Percentiles rank a stretch among this genome's conserved stretches.
Conservation (phyloP, 2,113 vertebrate species). For the Echinops telfairi region DNA sequence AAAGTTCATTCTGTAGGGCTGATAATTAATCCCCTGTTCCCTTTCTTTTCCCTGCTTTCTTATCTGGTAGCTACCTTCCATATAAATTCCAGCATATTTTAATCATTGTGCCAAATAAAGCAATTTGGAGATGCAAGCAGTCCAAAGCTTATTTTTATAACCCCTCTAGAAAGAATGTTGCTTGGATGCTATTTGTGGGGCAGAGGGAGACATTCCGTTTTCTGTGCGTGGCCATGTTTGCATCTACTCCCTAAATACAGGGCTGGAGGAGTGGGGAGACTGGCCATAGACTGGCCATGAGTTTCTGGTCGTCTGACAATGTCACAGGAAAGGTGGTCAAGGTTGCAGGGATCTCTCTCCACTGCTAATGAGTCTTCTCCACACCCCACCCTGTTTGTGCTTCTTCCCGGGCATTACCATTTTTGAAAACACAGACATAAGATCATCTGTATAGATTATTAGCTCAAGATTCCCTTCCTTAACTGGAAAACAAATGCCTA, state of each 20-base stretch:
- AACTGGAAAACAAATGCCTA: conserved; percentile 42
- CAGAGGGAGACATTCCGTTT: conserved; percentile 17
- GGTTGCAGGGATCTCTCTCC: neutral
- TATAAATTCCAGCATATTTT: conserved; percentile 84
- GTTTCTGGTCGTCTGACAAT: neutral
- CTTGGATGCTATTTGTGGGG: conserved; percentile 47
- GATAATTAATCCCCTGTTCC: conserved; percentile 84
- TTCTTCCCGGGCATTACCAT: neutral
- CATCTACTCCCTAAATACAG: neutral
- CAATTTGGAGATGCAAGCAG: conserved; percentile 75
- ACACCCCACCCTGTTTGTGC: neutral
- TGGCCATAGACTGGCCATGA: rapidly evolving
- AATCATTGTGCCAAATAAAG: conserved; percentile 83
- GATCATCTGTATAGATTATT: conserved; percentile 10
- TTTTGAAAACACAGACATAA: conserved; percentile 55
- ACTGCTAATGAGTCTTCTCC: neutral
- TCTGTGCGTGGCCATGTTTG: neutral
- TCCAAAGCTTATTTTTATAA: conserved; percentile 78
- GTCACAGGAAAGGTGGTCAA: neutral
- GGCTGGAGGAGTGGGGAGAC: neutral
- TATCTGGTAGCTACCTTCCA: conserved; percentile 78
- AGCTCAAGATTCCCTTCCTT: conserved; percentile 58
- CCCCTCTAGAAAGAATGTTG: conserved; percentile 69
- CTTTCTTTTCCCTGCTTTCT: conserved; percentile 68
- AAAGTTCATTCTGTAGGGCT: conserved; percentile 80